Evolutionary conservation across 2,888 invertebrate genomes (phyloP).

Genomic region (Noctuana brunneofusca): DNA sequence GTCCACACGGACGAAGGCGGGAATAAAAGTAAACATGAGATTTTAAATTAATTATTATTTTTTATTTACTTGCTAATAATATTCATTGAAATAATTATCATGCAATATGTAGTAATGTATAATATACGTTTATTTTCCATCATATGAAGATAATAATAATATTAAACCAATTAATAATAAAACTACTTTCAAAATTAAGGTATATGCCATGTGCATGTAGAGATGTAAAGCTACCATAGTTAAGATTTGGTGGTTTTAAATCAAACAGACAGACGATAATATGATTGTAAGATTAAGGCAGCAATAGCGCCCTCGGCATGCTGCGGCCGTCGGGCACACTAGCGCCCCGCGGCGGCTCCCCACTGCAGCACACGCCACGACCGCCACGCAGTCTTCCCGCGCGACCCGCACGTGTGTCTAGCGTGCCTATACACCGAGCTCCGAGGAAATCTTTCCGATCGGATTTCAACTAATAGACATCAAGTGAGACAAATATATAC

Average conservation of each 20-base stretch:
- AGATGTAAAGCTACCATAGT: neutral
- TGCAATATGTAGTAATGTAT: no score
- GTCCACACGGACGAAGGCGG: no score
- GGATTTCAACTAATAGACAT: conserved; percentile 55
- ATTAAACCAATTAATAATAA: no score
- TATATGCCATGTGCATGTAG: neutral
- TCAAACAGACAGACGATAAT: conserved; percentile 31
- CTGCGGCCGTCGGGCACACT: conserved; percentile 49
- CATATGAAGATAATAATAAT: no score
- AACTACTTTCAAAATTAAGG: no score
- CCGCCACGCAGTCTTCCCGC: conserved; percentile 83
- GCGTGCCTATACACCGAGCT: conserved; percentile 62
- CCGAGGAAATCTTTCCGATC: conserved; percentile 61
- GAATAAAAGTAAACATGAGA: no score
- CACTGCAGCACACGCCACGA: conserved; percentile 63
- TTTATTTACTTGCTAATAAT: no score
- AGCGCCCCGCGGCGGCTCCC: conserved; percentile 53
- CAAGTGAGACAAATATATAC: conserved; percentile 50
- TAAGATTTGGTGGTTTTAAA: conserved; percentile 16
- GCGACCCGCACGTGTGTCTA: conserved; percentile 78
- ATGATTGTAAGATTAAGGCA: conserved; percentile 36
- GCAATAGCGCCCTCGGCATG: conserved; percentile 60
- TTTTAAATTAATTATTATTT: no score
- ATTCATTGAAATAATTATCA: no score
- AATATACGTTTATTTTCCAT: no score